These are phyloP conservation scores for Stenolophus ochropezus DNA, from an alignment of 2,888 invertebrate genomes.

Conservation along the genomic window DNA sequence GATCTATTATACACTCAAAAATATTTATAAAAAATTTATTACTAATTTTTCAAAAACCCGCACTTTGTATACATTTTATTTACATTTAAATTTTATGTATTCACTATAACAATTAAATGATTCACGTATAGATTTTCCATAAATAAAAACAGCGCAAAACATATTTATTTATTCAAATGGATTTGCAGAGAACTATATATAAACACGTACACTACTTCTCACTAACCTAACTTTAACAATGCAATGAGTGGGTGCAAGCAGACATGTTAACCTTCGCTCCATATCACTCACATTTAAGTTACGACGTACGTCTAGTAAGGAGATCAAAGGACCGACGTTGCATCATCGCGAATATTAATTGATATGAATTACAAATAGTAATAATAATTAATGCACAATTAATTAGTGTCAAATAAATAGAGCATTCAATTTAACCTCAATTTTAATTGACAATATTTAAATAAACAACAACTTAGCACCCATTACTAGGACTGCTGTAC, in stretches of 20 bases:
- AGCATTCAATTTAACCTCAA: neutral
- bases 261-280: slow-evolving; percentile 44
- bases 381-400: neutral
- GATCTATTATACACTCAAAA: no score
- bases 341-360: slow-evolving; percentile 33
- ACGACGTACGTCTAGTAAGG: slow-evolving; percentile 33
- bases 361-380: slow-evolving; percentile 10
- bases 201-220: slow-evolving; percentile 4
- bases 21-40: no score
- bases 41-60: no score
- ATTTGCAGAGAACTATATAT: slow-evolving; percentile 6
- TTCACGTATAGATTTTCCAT: neutral
- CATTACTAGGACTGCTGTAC: no score
- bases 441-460: no score
- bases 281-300: neutral
- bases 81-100: no score
- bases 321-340: slow-evolving; percentile 17
- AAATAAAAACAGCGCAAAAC: slow-evolving; percentile 1
- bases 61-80: no score
- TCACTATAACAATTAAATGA: no score
- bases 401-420: slow-evolving; percentile 19
- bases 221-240: slow-evolving; percentile 37
- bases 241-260: slow-evolving; percentile 49
- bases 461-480: no score
- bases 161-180: neutral